Evolutionary conservation across 2,113 vertebrate genomes (phyloP).

Genomic region (Egretta garzetta): DNA sequence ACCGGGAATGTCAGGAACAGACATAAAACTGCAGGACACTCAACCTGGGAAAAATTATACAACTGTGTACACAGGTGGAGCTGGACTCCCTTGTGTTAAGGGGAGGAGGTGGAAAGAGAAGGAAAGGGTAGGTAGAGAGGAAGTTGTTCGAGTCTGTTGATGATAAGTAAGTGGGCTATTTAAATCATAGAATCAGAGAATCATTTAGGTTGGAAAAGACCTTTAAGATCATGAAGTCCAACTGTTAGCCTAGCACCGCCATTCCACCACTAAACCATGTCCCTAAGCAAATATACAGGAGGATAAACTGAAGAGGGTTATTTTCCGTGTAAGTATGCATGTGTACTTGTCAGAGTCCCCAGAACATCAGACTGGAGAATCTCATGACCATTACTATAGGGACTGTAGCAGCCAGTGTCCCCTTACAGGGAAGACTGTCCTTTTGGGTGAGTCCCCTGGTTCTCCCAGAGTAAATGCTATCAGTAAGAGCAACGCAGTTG

Average conservation of each 20-base stretch:
- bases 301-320: background rate
- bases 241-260: no score
- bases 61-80: background rate
- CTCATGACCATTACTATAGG: background rate
- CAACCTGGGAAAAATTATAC: background rate
- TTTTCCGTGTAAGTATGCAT: background rate
- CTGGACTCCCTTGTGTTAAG: background rate
- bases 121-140: background rate
- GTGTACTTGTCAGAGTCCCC: background rate
- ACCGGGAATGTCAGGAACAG: background rate
- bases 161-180: background rate
- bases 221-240: no score
- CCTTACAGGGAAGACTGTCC: background rate
- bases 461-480: background rate
- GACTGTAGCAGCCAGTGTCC: background rate
- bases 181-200: background rate
- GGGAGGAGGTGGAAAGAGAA: background rate
- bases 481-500: accelerated
- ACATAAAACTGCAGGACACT: background rate
- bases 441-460: background rate
- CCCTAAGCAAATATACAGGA: background rate
- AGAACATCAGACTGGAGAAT: background rate
- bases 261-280: no score
- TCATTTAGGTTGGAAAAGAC: no score
- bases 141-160: background rate